These are phyloP conservation scores for Darwinula stevensoni DNA, from an alignment of 2,888 invertebrate species.

Conservation along the genomic window DNA sequence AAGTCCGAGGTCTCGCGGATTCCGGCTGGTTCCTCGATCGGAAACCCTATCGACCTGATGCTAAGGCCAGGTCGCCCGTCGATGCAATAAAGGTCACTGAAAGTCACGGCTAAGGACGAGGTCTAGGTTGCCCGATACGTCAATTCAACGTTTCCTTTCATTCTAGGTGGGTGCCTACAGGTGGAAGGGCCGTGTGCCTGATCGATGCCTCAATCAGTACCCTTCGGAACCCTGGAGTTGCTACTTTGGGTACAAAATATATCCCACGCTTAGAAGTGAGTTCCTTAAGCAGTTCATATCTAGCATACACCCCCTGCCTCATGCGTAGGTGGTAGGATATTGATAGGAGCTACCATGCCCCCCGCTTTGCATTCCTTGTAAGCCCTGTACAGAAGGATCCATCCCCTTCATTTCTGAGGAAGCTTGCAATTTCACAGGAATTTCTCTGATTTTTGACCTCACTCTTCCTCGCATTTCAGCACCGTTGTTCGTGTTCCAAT, in stretches of 20 bases:
- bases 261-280: constrained; percentile 59
- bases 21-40: constrained; percentile 86
- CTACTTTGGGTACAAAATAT: constrained; percentile 65
- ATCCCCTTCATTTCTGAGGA: background rate
- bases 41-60: constrained; percentile 39
- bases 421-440: background rate
- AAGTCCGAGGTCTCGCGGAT: constrained; percentile 56
- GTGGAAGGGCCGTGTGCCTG: constrained; percentile 51
- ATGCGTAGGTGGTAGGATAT: background rate
- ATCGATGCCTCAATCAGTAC: constrained; percentile 36
- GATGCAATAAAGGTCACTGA: no score
- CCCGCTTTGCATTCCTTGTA: constrained; percentile 1
- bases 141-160: no score
- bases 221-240: constrained; percentile 55
- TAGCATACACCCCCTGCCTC: no score
- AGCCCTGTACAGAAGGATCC: background rate
- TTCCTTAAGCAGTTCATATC: no score
- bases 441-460: background rate
- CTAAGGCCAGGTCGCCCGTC: no score
- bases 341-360: background rate
- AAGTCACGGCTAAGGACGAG: no score
- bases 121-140: no score
- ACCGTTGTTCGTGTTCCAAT: constrained; percentile 75
- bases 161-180: no score
- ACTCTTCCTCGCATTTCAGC: no score